Conservation (phyloP, 2,797 vertebrate genomes). For the Acanthurus leucopareius region DNA sequence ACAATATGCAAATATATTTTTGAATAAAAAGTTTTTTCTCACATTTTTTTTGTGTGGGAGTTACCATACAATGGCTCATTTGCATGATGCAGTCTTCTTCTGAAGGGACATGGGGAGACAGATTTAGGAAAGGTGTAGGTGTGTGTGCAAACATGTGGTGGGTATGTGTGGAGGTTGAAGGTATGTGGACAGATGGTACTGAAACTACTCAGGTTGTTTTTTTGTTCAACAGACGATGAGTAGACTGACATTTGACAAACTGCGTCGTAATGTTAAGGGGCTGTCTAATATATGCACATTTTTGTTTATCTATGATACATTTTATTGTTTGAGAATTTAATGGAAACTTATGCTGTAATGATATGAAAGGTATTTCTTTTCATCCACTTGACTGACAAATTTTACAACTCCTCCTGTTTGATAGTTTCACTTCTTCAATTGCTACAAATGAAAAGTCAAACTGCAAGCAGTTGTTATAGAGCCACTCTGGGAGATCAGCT, state of each 20-base stretch:
- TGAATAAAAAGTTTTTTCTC: constrained; percentile 2
- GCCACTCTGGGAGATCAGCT: neutral
- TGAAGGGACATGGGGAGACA: constrained; percentile 9
- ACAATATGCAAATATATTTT: constrained; percentile 28
- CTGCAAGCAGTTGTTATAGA: neutral
- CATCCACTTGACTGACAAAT: neutral
- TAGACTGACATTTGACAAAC: constrained; percentile 14
- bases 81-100: constrained; percentile 49
- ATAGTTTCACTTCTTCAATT: neutral
- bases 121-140: constrained; percentile 28
- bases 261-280: neutral
- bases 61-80: constrained; percentile 24
- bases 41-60: constrained; percentile 37
- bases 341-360: neutral
- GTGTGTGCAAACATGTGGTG: constrained; percentile 43
- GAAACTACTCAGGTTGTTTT: constrained; percentile 22
- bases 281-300: neutral
- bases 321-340: neutral
- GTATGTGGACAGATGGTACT: neutral
- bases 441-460: neutral
- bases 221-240: constrained; percentile 12
- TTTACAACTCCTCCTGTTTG: neutral
- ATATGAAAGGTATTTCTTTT: neutral
- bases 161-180: constrained; percentile 28
- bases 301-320: neutral